These are phyloP conservation scores for Aleiodes testaceus DNA, from an alignment of 2,888 invertebrate species.

Conservation along the genomic window DNA sequence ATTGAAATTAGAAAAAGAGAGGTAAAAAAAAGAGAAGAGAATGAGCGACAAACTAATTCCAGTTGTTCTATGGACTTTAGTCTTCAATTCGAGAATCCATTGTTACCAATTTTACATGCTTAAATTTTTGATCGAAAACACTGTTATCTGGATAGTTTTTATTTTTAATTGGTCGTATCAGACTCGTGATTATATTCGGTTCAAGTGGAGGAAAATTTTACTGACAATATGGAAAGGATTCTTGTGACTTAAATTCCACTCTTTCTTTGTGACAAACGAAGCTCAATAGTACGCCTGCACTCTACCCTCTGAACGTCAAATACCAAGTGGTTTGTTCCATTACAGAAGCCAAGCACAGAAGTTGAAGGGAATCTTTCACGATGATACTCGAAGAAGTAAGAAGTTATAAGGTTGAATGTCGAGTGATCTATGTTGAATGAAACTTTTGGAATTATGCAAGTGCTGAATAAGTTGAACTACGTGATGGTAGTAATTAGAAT, in stretches of 20 bases:
- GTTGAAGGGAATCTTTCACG: constrained; percentile 6
- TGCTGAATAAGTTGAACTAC: constrained; percentile 16
- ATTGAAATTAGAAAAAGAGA: not conserved
- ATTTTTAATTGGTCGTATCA: too few relatives aligned
- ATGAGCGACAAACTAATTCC: constrained; percentile 29
- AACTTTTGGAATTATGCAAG: constrained; percentile 1
- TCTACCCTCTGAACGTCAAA: not conserved
- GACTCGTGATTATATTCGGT: too few relatives aligned
- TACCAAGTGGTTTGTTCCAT: constrained; percentile 16
- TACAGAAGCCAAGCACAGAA: constrained; percentile 1
- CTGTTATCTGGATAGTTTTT: too few relatives aligned
- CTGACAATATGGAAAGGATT: too few relatives aligned
- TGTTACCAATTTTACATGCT: constrained; percentile 19
- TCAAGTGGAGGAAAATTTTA: too few relatives aligned
- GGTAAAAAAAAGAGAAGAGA: constrained; percentile 11
- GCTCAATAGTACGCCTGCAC: too few relatives aligned
- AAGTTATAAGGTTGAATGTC: constrained; percentile 11
- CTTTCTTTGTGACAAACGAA: too few relatives aligned
- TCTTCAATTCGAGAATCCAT: not conserved
- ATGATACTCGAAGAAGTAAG: not conserved
- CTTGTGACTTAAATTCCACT: too few relatives aligned
- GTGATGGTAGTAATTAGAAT: not conserved
- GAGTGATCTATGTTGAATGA: constrained; percentile 1
- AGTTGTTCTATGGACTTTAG: not conserved
- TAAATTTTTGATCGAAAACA: too few relatives aligned